These are phyloP conservation scores for Diglossa cyanea DNA, from an alignment of 2,797 vertebrate species.

Conservation along the genomic window DNA sequence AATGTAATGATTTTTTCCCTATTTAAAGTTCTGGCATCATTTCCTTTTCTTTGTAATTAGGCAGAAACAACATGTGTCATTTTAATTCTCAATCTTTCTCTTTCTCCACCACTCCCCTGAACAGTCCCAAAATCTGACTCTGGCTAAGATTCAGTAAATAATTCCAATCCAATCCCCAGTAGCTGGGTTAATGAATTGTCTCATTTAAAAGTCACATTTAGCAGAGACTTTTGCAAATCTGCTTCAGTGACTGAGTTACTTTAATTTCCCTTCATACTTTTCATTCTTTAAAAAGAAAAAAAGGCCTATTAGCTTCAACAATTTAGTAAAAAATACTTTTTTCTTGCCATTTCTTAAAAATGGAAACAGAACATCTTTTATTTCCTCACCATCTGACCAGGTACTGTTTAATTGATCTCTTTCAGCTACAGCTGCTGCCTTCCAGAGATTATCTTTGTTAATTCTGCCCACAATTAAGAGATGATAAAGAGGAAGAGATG, in stretches of 20 bases:
- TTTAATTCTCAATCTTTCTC: not conserved
- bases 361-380: not conserved
- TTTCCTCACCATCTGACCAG: not conserved
- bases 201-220: slow-evolving; percentile 18
- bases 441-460: not conserved
- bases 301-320: not conserved
- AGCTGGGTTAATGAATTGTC: not conserved
- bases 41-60: slow-evolving; percentile 36
- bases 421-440: not conserved
- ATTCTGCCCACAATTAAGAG: not conserved
- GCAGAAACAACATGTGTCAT: not conserved
- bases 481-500: not conserved
- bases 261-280: not conserved
- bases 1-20: not conserved
- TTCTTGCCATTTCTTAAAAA: not conserved
- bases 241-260: not conserved
- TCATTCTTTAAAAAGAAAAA: not conserved
- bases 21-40: slow-evolving; percentile 9
- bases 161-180: not conserved
- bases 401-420: not conserved
- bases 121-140: not conserved
- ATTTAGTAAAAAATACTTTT: not conserved
- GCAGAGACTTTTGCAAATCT: not conserved
- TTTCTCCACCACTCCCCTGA: not conserved
- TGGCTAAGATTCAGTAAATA: not conserved